Evolutionary conservation across 2,797 vertebrate species (phyloP).

Genomic region (Neosilurus hyrtlii): DNA sequence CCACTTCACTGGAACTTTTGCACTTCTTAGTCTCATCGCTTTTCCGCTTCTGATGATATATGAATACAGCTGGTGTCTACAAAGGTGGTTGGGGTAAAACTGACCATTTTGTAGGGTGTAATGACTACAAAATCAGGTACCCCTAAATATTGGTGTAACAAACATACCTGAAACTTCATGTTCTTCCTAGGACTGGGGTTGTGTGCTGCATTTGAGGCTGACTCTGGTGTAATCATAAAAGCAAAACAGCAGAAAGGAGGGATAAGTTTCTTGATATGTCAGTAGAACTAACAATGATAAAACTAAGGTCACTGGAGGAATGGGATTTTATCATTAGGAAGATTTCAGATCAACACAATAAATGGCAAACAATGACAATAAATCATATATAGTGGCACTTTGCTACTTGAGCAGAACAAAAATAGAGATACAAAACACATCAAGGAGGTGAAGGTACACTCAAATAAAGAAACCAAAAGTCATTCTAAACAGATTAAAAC

Average conservation of each 20-base stretch:
- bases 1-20: not conserved
- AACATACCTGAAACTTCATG: constrained; percentile 26
- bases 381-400: constrained; percentile 6
- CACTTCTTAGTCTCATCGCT: constrained; percentile 17
- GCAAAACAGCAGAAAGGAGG: not conserved
- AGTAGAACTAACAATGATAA: not conserved
- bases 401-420: constrained; percentile 4
- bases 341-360: constrained; percentile 5
- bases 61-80: constrained; percentile 39
- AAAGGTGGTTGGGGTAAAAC: not conserved
- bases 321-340: not conserved
- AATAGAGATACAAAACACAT: not conserved
- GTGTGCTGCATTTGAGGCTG: not conserved
- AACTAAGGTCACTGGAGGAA: constrained; percentile 5
- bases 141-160: not conserved
- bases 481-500: not conserved
- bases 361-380: not conserved
- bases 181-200: not conserved
- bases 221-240: constrained; percentile 1
- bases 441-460: not conserved
- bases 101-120: not conserved
- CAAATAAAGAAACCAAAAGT: constrained; percentile 11
- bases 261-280: not conserved
- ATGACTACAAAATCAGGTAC: too few species aligned
- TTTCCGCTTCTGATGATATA: constrained; percentile 57